A percentile compares a stretch with the other conserved stretches of the same genome.
Evolutionary conservation across 2,888 invertebrate species (phyloP).

Genomic region (Lepetodrilus schrolli): DNA sequence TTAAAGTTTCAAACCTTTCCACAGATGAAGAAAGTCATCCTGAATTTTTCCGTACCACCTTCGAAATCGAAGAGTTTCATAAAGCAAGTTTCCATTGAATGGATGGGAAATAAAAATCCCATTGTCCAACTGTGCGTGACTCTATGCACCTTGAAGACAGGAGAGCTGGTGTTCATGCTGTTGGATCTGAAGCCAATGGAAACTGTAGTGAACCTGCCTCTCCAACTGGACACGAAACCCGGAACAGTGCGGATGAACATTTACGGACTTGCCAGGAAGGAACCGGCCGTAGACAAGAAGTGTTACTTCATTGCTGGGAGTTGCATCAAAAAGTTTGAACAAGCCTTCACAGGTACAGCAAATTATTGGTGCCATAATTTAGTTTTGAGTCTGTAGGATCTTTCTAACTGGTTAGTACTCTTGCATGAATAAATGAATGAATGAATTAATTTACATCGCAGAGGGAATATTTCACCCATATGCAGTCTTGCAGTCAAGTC

Average conservation of each 20-base stretch:
- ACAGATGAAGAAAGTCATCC: neutral
- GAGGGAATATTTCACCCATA: too few relatives aligned
- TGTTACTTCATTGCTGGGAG: neutral
- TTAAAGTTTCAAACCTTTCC: too few relatives aligned
- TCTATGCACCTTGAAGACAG: neutral
- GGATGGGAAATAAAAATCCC: neutral
- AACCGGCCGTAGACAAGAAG: neutral
- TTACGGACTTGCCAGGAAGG: neutral
- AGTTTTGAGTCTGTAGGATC: too few relatives aligned
- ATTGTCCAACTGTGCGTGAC: neutral
- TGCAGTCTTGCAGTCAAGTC: too few relatives aligned
- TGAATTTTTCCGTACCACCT: neutral
- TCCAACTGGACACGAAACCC: neutral
- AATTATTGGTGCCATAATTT: too few relatives aligned
- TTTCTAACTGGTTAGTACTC: too few relatives aligned
- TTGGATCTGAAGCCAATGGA: neutral
- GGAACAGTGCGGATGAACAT: neutral
- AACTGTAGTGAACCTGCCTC: neutral
- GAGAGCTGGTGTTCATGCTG: constrained; percentile 5
- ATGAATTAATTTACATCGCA: too few relatives aligned
- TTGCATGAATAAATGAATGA: too few relatives aligned
- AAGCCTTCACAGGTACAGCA: neutral
- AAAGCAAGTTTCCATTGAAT: neutral
- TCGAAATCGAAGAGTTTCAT: neutral
- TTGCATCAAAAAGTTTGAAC: neutral